A percentile compares a stretch with the other conserved stretches of the same genome.
Evolutionary conservation across 2,113 vertebrate species (phyloP).

Genomic region (Indicator maculatus): DNA sequence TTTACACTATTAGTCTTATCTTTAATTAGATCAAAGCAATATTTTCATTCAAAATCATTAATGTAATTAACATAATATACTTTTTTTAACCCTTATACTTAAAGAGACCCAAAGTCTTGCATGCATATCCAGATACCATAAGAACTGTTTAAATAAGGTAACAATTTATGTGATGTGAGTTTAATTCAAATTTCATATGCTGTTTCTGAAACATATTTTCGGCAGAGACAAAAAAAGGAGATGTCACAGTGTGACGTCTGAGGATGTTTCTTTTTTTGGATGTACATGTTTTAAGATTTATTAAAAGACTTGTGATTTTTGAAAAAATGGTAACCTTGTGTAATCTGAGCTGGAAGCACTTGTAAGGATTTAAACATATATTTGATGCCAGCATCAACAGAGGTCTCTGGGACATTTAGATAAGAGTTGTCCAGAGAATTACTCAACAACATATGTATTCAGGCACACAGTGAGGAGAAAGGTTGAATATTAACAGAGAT

Average conservation of each 20-base stretch:
- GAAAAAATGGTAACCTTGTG: slow-evolving; percentile 43
- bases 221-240: background rate
- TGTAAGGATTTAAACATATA: background rate
- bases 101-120: background rate
- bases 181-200: background rate
- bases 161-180: background rate
- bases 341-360: slow-evolving; percentile 32
- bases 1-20: background rate
- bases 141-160: background rate
- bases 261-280: background rate
- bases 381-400: slow-evolving; percentile 38
- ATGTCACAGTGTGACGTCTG: background rate
- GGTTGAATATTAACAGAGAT: slow-evolving; percentile 76
- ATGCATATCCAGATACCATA: background rate
- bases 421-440: slow-evolving; percentile 74
- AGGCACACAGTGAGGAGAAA: slow-evolving; percentile 35
- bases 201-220: background rate
- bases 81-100: background rate
- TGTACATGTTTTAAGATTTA: background rate
- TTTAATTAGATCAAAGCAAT: background rate
- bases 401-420: slow-evolving; percentile 43
- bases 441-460: slow-evolving; percentile 70
- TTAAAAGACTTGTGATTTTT: slow-evolving; percentile 4
- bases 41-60: background rate
- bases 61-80: background rate